Evolutionary conservation across 2,888 invertebrate genomes (phyloP), one percentile per base, ranked within the genome.

Genomic region (Pyrocoelia pectoralis): DNA sequence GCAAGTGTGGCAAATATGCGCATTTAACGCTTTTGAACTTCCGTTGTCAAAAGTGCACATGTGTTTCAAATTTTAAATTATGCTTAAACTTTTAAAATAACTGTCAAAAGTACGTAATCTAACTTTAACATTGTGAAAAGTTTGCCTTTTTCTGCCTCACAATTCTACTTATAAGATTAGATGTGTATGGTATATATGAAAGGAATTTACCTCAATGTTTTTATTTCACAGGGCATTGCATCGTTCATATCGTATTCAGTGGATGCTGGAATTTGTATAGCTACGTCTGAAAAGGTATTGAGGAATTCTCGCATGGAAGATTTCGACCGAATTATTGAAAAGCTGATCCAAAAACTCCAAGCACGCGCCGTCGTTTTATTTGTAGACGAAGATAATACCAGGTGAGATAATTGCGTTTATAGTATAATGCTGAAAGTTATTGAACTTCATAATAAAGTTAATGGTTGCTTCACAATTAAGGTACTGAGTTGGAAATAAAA

Each of bases 361-460:
- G 89, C 89, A 33, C 80, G 87, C 51, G 88, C 86, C 6, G 88
- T 91, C 24, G 86, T 90, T 15, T 84, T 90, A 79, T 91, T 90
- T 76, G 89, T 89, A 17, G 89, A 90, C 74, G 89, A 90, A 77
- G 90, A 90, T 76, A 89, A 89, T 77, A 85, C 84, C 56, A 83
- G 85, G 85, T 85, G 72, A 74, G 72, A 58, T 13, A 53, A 28
- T 17, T 57, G 56, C 19, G 46, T 17, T 55, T 33, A 8, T n/a
- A n/a, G 2, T 4, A 33, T 33, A 33, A 33, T 6, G 9, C n/a
- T 48, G n/a, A n/a, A n/a, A n/a, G n/a, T n/a, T n/a, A n/a, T n/a
- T n/a, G n/a, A n/a, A n/a, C n/a, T n/a, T n/a, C n/a, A n/a, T n/a
- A n/a, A n/a, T n/a, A n/a, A n/a, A n/a, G n/a, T n/a, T n/a, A n/a